These are phyloP conservation scores for Coranthus polyacanthus DNA, from an alignment of 2,797 vertebrate species.

Conservation along the genomic window DNA sequence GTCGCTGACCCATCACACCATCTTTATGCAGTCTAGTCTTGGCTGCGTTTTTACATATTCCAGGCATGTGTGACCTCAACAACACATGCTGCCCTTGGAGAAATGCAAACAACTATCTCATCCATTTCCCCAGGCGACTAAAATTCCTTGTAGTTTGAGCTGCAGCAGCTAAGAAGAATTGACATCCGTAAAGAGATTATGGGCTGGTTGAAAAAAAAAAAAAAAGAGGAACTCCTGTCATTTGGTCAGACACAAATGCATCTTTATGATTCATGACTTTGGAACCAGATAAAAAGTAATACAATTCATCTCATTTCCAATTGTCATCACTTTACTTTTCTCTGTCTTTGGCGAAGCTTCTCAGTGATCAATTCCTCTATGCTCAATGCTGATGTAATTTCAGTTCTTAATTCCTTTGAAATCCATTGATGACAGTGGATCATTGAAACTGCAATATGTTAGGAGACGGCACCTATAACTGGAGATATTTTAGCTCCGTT, in stretches of 20 bases:
- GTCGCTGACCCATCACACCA: slow-evolving; percentile 12
- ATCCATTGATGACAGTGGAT: slow-evolving; percentile 18
- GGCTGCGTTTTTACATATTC: slow-evolving; percentile 54
- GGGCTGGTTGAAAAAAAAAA: neutral
- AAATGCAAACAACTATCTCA: slow-evolving; percentile 26
- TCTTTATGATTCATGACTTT: slow-evolving; percentile 37
- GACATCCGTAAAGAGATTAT: slow-evolving; percentile 38
- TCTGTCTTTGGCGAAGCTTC: slow-evolving; percentile 5
- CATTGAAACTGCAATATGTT: slow-evolving; percentile 26
- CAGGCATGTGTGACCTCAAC: slow-evolving; percentile 68
- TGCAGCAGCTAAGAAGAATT: slow-evolving; percentile 26
- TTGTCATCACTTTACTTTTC: slow-evolving; percentile 8
- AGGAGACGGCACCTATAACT: slow-evolving; percentile 12
- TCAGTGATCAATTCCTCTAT: slow-evolving; percentile 4
- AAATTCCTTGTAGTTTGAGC: slow-evolving; percentile 37
- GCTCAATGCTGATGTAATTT: slow-evolving; percentile 11
- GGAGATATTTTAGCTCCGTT: slow-evolving; percentile 4
- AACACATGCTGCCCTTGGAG: slow-evolving; percentile 62
- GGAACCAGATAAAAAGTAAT: slow-evolving; percentile 55
- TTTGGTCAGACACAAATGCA: slow-evolving; percentile 42
- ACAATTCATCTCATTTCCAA: slow-evolving; percentile 45
- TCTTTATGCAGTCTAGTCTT: slow-evolving; percentile 11
- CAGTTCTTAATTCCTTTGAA: slow-evolving; percentile 2
- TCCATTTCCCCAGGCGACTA: slow-evolving; percentile 30
- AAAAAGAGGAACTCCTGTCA: slow-evolving; percentile 23